These are phyloP conservation scores for Trimorus sp. DNA, from an alignment of 2,888 invertebrate genomes.

Conservation along the genomic window DNA sequence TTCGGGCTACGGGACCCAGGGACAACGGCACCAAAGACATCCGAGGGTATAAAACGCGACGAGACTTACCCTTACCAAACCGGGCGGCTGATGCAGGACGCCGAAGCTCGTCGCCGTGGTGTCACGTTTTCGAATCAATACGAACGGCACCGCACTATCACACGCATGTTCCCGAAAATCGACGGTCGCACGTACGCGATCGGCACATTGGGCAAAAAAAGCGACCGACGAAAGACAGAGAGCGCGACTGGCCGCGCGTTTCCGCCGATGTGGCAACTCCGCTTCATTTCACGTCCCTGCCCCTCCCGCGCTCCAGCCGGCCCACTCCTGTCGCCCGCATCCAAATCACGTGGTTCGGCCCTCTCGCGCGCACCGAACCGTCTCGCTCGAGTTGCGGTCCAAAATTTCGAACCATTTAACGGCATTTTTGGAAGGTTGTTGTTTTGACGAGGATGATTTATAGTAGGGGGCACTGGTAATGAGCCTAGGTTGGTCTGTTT, in stretches of 20 bases:
- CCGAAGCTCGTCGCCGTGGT: not conserved
- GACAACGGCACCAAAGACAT: not conserved
- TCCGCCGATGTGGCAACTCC: conserved; percentile 46
- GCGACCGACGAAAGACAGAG: conserved; percentile 1
- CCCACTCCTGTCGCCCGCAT: conserved; percentile 9
- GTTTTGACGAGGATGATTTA: no score
- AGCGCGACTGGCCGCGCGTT: conserved; percentile 23
- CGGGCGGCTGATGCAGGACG: conserved; percentile 28
- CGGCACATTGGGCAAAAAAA: conserved; percentile 10
- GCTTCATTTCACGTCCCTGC: conserved; percentile 18
- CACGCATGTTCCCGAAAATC: conserved; percentile 18
- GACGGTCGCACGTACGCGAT: conserved; percentile 12
- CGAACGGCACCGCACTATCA: conserved; percentile 20
- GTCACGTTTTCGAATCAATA: conserved; percentile 24
- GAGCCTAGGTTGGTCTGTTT: no score
- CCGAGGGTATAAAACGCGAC: not conserved
- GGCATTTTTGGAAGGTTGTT: no score
- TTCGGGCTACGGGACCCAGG: no score
- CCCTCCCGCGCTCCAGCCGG: not conserved
- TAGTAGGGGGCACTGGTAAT: no score
- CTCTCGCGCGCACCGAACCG: conserved; percentile 9
- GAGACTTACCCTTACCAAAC: conserved; percentile 36
- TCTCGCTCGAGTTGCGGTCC: not conserved
- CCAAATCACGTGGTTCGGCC: conserved; percentile 45
- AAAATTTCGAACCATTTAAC: not conserved